Base-by-base conservation (phyloP, 2,113 vertebrate species). In the Oncorhynchus clarkii region DNA sequence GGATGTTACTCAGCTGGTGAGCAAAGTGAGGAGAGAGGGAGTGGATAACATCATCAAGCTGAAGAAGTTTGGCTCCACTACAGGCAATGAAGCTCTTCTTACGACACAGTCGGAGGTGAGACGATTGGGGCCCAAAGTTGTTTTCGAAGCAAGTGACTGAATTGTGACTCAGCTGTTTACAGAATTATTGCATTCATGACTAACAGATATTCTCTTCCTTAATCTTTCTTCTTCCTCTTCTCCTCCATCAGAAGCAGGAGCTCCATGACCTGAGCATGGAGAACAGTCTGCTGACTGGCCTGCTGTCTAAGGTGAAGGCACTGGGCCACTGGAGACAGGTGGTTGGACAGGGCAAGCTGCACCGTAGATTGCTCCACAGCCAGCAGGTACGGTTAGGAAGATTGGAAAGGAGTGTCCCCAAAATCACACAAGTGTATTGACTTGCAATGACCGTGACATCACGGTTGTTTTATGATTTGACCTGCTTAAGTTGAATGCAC, bases 291-390 rank as follows among this genome's bases (percentile, higher is more conserved):
- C 78, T 95, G 80, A 78, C 74, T 0, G 45, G 85, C 34, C 74
- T 94, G 74, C 64, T 93, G 64, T 71, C 86, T 82, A 91, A 95
- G 71, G 70, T 86, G 66, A 93, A 85, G 87, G 80, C 85, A 65
- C 82, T 94, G 78, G 85, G 70, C 62, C 57, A 14, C 26, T 95
- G 94, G 93, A 92, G 89, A 73, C 73, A 91, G 86, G 89, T 78
- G 2, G 69, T 72, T 49, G 84, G 83, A 60, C 91, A 92, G 73
- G 81, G 85, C n/a, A 83, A 76, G 26, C 83, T 93, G 69, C 87
- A 77, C 65, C 77, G 82, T 29, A 88, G 85, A 80, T 81, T 94
- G 72, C 89, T 88, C 76, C 87, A 81, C 27, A 80, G 87, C 45
- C 86, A 94, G 87, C 90, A 94, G 92, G 92, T 95, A 77, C 4